Evolutionary conservation across 2,113 vertebrate genomes (phyloP), one percentile per base, ranked within the genome.

Genomic region (Silurus glanis): DNA sequence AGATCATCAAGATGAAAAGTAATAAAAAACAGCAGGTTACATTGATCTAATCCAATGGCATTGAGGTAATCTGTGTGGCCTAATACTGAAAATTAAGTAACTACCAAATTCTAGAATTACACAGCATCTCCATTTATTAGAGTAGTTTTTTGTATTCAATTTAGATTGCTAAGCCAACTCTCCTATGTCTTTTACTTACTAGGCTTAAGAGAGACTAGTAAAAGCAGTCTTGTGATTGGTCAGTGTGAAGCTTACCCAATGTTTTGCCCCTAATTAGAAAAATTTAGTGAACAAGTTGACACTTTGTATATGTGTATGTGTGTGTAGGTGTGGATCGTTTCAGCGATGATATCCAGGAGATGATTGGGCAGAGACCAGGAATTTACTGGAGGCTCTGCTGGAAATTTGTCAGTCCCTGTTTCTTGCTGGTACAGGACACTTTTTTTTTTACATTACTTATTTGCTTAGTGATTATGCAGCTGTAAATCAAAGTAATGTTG

Each of bases 331-430:
- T 97, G 88, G 94, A 95, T 84, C 95, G 96, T 81, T 97, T 97
- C 92, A 97, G 97, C 23, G 96, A 97, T 7, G 96, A 97, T 88
- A 97, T 97, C 84, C 90, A 96, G 85, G 95, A 97, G 91, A 97
- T 97, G 97, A 97, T 96, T 10, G 97, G 97, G 14, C 94, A 94
- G 85, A 93, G 95, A 64, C 97, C 97, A 37, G 95, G 95, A 59
- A 88, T 92, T 55, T 97, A 97, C 92, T 97, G 97, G 97, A 93
- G 97, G 83, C 90, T 97, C 82, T 97, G 97, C 92, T 97, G 97
- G 97, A 97, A 97, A 92, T 96, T 97, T 90, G 96, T 97, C 87
- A 97, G 97, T 72, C 97, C 97, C 56, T 97, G 96, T 90, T 97
- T 97, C 87, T 96, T 97, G 9, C 90, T 97, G 95, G 97, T 97